Evolutionary conservation across 2,113 vertebrate genomes (phyloP).

Genomic region (Dasyurus viverrinus): DNA sequence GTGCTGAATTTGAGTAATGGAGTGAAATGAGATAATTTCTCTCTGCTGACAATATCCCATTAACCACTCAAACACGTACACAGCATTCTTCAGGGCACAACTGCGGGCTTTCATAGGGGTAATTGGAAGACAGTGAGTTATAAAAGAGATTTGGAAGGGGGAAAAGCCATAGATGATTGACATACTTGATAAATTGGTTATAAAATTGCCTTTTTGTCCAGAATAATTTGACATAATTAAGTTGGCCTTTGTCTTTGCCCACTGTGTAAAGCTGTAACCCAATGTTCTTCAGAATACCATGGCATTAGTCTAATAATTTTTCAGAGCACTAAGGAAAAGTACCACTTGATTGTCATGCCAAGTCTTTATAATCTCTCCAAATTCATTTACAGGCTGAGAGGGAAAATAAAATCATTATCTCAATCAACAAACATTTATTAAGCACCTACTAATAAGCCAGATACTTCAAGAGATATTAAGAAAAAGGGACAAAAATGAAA

Average conservation of each 20-base stretch:
- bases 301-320: background rate
- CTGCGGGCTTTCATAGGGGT: constrained; percentile 45
- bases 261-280: constrained; percentile 30
- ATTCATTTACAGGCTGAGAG: background rate
- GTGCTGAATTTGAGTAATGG: constrained; percentile 70
- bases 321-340: constrained; percentile 40
- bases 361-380: background rate
- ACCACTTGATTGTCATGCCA: background rate
- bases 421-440: background rate
- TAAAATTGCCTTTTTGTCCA: constrained; percentile 71
- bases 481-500: background rate
- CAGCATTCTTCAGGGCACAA: constrained; percentile 62
- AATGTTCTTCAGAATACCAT: background rate
- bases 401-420: background rate
- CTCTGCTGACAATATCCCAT: constrained; percentile 62
- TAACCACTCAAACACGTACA: constrained; percentile 28
- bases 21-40: constrained; percentile 67
- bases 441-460: background rate
- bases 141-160: constrained; percentile 47
- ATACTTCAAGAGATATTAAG: background rate
- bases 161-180: constrained; percentile 67
- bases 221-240: constrained; percentile 67
- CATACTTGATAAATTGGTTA: constrained; percentile 69
- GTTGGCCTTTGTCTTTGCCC: constrained; percentile 54
- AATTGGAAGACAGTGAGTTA: constrained; percentile 69